These are phyloP conservation scores for Malurus alboscapulatus DNA, from an alignment of 2,113 vertebrate species.

Conservation along the genomic window DNA sequence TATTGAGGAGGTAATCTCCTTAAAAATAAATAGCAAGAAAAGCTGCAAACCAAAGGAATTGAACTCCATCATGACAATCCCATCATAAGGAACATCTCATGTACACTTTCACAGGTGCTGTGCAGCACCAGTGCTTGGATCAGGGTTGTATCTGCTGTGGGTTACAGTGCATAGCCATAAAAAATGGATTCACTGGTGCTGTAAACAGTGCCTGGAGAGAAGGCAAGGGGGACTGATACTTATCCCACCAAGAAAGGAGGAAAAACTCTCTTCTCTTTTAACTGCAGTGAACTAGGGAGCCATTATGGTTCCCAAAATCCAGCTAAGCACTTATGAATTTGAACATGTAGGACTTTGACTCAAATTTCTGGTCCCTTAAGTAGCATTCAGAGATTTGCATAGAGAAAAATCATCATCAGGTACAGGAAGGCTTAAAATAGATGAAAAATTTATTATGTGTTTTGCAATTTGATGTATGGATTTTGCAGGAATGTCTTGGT, in stretches of 20 bases:
- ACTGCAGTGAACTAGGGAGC: not conserved
- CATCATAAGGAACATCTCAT: not conserved
- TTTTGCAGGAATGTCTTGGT: not conserved
- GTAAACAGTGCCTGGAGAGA: not conserved
- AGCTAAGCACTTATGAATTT: not conserved
- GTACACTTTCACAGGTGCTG: not conserved
- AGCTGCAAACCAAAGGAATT: not conserved
- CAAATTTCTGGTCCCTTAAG: not conserved
- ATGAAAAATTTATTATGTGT: not conserved
- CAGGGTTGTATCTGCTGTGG: not conserved
- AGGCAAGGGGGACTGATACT: not conserved
- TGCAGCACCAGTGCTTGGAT: not conserved
- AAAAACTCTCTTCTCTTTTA: not conserved
- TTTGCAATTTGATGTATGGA: not conserved
- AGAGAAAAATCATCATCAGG: not conserved
- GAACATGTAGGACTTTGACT: not conserved
- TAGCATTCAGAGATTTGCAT: not conserved
- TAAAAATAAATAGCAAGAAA: not conserved
- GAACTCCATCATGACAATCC: not conserved
- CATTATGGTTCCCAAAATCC: not conserved
- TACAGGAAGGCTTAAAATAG: not conserved
- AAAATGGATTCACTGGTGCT: not conserved
- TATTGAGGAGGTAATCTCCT: not conserved
- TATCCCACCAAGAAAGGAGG: not conserved
- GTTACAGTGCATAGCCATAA: not conserved